Evolutionary conservation across 1,140 invertebrate genomes (phyloP).

Genomic region (Drosophila punjabiensis): DNA sequence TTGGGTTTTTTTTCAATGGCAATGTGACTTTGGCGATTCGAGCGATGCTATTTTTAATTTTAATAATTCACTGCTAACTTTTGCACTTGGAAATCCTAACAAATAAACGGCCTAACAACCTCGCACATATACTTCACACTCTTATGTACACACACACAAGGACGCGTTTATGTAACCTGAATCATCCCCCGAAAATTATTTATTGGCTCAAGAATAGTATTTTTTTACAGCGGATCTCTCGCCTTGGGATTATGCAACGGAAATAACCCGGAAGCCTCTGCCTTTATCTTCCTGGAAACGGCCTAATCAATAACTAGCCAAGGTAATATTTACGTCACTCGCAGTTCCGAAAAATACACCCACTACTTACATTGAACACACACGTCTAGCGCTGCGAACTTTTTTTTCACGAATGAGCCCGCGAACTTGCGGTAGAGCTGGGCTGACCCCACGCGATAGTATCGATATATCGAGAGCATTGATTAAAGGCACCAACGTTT

Average conservation of each 20-base stretch:
- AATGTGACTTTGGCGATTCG: constrained; percentile 46
- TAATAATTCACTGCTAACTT: constrained; percentile 43
- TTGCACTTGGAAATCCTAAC: constrained; percentile 33
- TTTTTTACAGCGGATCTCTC: constrained; percentile 2
- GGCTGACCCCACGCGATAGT: too few species aligned
- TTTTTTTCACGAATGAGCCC: constrained; percentile 67
- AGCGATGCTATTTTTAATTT: constrained; percentile 31
- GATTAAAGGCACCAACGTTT: too few species aligned
- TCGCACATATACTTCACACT: constrained; percentile 19
- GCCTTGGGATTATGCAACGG: constrained; percentile 35
- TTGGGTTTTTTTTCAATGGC: constrained; percentile 62
- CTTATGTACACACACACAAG: constrained; percentile 35
- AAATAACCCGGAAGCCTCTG: constrained; percentile 17
- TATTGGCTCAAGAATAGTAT: constrained; percentile 24
- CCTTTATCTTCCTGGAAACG: constrained; percentile 5
- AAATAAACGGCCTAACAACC: constrained; percentile 18
- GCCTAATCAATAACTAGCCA: constrained; percentile 32
- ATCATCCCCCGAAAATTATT: constrained; percentile 69
- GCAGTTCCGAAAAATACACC: constrained; percentile 28
- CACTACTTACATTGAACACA: constrained; percentile 81
- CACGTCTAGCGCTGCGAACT: constrained; percentile 58
- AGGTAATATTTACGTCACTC: constrained; percentile 72
- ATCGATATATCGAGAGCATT: too few species aligned
- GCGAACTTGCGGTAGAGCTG: neutral
- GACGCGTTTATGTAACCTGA: constrained; percentile 73